Base-by-base conservation (phyloP, 1,140 invertebrate species). In the Hycleus cichorii region DNA sequence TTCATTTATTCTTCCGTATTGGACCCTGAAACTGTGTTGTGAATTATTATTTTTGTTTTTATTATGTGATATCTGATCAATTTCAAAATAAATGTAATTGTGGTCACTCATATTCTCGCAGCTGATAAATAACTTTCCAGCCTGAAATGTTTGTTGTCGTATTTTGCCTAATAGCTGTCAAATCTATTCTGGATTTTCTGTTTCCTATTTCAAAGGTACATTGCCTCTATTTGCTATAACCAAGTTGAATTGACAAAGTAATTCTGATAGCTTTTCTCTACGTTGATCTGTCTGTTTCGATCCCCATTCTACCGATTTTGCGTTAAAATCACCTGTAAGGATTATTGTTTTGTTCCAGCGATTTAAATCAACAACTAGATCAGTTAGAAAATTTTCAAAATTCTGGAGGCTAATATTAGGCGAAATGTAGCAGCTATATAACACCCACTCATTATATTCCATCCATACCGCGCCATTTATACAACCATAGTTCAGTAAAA, bases 261-360 rank as follows among this genome's bases (percentile, higher is more conserved):
- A 52, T 18, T 49, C 59, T 10, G 25, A 3, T n/a, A 60, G 24
- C 8, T 39, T 9, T 10, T 24, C 26, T 12, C 59, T 47, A 27
- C 59, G 44, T 12, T 3, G 24, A 27, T 50, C 59, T 8, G 10
- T 44, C 24, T 26, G 4, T n/a, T 42, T 42, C 10, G 25, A 24
- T 9, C 53, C 53, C 53, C 53, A 56, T 43, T 53, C 39, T 7
- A 38, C 2, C 12, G 50, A 42, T 45, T 56, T 56, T 10, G 53
- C 53, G 27, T 56, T 54, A 25, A 54, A 54, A 40, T 54, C 52
- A 8, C 52, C 52, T 10, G 38, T 7, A 9, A 54, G 10, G 18
- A 54, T 5, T 8, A 39, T 27, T 25, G 27, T 8, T 10, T 38
- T 42, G 5, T 24, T 10, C 45, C 3, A n/a, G 5, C 6, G 9